phyloP scores from a whole-genome alignment of 2,113 vertebrate species.

The Illadopsis cleaveri region DNA sequence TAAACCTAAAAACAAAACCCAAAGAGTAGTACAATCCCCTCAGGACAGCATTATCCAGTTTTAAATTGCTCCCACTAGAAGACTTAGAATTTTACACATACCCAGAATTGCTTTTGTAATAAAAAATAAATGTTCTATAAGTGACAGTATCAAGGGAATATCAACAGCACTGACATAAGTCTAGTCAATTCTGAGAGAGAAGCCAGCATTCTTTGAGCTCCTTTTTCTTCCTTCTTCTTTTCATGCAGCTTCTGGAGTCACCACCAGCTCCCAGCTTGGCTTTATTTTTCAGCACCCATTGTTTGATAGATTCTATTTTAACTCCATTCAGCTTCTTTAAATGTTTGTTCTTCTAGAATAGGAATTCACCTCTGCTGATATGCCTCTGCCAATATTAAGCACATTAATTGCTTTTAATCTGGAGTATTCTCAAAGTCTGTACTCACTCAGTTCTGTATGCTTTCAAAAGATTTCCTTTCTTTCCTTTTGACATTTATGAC shows the following conservation, averaged over 20 bases:
- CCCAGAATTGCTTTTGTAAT: slow-evolving; percentile 65
- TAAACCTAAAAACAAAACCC: slow-evolving; percentile 65
- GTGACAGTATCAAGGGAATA: slow-evolving; percentile 51
- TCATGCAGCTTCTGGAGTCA: background rate
- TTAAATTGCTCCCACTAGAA: slow-evolving; percentile 68
- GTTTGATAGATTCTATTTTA: background rate
- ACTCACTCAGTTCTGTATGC: background rate
- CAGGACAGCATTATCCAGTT: slow-evolving; percentile 49
- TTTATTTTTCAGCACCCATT: background rate
- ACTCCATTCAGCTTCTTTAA: background rate
- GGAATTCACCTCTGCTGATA: background rate
- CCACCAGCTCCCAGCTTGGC: background rate
- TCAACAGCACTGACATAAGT: slow-evolving; percentile 21
- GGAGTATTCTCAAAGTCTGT: background rate
- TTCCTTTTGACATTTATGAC: background rate
- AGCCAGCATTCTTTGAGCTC: background rate
- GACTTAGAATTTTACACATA: slow-evolving; percentile 43
- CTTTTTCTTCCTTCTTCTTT: background rate
- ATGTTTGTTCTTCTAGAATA: background rate
- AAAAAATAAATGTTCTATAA: slow-evolving; percentile 67
- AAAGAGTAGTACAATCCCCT: slow-evolving; percentile 23
- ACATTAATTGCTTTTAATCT: background rate
- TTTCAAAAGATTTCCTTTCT: background rate
- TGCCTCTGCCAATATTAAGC: background rate
- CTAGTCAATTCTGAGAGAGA: slow-evolving; percentile 8